These are phyloP conservation scores for Nephrotoma appendiculata DNA, from an alignment of 2,888 invertebrate species.

Conservation along the genomic window DNA sequence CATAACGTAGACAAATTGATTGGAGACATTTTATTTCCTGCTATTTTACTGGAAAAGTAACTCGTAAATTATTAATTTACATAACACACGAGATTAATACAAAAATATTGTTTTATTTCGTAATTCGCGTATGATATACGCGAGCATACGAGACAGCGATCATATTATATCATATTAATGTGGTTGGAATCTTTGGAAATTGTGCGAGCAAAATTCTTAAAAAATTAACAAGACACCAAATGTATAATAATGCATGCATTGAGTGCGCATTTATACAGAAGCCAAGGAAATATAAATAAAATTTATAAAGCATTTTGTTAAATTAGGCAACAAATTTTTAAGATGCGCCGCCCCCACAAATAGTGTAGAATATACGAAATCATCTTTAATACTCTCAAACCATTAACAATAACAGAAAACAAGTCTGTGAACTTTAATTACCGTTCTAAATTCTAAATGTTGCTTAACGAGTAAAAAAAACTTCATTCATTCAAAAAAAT, in stretches of 20 bases:
- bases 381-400: neutral
- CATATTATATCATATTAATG: neutral
- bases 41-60: neutral
- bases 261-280: neutral
- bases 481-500: too few species aligned
- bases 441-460: too few species aligned
- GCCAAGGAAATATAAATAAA: neutral
- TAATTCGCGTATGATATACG: neutral
- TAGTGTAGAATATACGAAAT: neutral
- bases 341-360: neutral
- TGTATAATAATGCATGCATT: neutral
- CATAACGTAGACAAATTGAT: neutral
- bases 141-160: neutral
- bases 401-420: neutral
- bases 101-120: neutral
- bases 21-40: neutral
- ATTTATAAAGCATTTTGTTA: neutral
- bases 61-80: neutral
- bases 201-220: neutral
- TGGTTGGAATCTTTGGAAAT: neutral
- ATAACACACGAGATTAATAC: neutral
- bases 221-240: neutral
- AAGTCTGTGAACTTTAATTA: neutral
- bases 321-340: neutral
- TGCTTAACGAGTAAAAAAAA: too few species aligned